phyloP scores from a whole-genome alignment of 2,113 vertebrate genomes.

The Trematocara macrostoma region DNA sequence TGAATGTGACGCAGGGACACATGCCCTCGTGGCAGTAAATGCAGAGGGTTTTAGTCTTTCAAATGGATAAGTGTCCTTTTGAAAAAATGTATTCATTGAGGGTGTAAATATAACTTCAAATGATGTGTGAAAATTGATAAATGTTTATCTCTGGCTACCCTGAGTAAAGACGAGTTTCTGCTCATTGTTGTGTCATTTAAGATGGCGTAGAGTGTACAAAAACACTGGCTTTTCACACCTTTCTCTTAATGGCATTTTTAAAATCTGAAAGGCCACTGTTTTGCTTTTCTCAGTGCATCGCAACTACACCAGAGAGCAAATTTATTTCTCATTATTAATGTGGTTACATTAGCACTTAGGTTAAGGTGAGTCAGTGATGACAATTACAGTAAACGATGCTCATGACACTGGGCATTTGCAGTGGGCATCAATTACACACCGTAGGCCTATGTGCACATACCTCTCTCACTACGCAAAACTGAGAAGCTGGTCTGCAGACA shows the following conservation, averaged over 20 bases:
- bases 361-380: background rate
- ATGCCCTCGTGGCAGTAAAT: background rate
- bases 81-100: background rate
- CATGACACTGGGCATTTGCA: background rate
- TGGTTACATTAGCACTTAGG: background rate
- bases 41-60: background rate
- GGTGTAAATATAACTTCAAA: background rate
- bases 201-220: background rate
- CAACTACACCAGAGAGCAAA: background rate
- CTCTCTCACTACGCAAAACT: background rate
- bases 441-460: background rate
- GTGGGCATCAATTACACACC: background rate
- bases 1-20: background rate
- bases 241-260: background rate
- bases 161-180: background rate
- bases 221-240: background rate
- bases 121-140: background rate
- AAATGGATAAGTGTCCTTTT: background rate
- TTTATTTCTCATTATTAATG: background rate
- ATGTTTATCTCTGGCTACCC: background rate
- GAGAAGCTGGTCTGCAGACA: background rate
- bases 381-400: background rate
- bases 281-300: rapidly evolving
- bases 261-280: background rate
- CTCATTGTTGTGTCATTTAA: background rate